Conservation (phyloP, 2,113 vertebrate genomes). For the Syngnathoides biaculeatus region DNA sequence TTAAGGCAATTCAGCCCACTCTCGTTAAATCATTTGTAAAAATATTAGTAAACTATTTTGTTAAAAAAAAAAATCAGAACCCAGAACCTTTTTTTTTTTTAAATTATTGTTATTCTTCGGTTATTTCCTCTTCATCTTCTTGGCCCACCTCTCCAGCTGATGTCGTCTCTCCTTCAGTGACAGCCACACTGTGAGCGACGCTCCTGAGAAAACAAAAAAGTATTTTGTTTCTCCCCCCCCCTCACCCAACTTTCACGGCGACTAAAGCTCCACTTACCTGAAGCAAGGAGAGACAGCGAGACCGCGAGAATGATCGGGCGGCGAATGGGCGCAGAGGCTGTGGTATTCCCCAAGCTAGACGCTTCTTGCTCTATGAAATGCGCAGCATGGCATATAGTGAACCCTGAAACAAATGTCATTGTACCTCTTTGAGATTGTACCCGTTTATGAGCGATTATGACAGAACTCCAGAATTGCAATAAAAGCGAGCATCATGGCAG, state of each 20-base stretch:
- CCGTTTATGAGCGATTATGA: too few species aligned
- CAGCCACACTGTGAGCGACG: constrained; percentile 53
- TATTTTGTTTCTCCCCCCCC: background rate
- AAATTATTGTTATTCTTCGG: too few species aligned
- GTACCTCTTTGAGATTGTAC: too few species aligned
- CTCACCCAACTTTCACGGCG: background rate
- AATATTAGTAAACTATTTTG: too few species aligned
- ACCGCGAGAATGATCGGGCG: constrained; percentile 74
- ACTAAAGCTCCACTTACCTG: constrained; percentile 73
- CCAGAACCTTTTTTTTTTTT: too few species aligned
- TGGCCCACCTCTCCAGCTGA: constrained; percentile 52
- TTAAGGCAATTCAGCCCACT: too few species aligned
- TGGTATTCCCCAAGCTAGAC: constrained; percentile 64
- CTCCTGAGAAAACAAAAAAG: constrained; percentile 41
- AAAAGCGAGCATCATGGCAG: too few species aligned
- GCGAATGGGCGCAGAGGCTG: constrained; percentile 61
- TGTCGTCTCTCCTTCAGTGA: constrained; percentile 60
- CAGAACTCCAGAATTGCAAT: too few species aligned
- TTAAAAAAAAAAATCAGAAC: background rate
- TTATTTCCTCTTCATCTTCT: constrained; percentile 62
- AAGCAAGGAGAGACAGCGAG: constrained; percentile 77
- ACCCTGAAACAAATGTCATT: constrained; percentile 62
- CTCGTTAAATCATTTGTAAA: too few species aligned
- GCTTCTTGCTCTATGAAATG: constrained; percentile 74
- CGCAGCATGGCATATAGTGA: constrained; percentile 79